A percentile compares a stretch with the other conserved stretches of the same genome.
Conservation (phyloP, 23 tunicate genomes). For the Halocynthia aurantium region DNA sequence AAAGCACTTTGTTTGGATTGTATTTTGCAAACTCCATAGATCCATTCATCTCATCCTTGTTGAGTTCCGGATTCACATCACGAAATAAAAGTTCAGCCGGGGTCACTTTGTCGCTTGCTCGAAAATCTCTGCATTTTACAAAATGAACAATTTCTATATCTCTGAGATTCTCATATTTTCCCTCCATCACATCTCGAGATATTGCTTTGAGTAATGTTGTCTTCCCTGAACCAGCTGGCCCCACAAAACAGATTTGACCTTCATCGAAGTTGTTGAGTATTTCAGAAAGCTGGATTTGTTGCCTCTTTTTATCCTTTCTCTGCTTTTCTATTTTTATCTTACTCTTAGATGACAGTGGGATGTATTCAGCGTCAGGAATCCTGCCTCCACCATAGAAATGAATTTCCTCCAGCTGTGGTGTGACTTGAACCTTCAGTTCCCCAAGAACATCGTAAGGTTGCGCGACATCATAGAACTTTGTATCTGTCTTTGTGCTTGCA, state of each 20-base stretch:
- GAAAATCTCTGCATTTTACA: no score
- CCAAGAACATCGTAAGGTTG: no score
- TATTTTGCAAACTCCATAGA: no score
- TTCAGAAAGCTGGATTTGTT: background rate
- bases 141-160: no score
- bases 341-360: background rate
- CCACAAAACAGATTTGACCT: conserved; percentile 2
- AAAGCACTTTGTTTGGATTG: background rate
- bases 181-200: background rate
- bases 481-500: no score
- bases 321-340: no score
- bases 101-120: no score
- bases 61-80: no score
- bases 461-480: no score
- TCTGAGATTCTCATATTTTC: background rate
- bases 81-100: no score
- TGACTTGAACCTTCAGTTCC: background rate
- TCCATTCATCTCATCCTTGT: background rate
- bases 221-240: conserved; percentile 1
- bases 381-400: background rate
- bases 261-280: background rate
- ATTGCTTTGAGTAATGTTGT: conserved; percentile 11
- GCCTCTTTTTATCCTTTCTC: no score
- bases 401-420: background rate
- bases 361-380: background rate